Conservation (phyloP, 1,140 invertebrate genomes). For the Portunus trituberculatus region DNA sequence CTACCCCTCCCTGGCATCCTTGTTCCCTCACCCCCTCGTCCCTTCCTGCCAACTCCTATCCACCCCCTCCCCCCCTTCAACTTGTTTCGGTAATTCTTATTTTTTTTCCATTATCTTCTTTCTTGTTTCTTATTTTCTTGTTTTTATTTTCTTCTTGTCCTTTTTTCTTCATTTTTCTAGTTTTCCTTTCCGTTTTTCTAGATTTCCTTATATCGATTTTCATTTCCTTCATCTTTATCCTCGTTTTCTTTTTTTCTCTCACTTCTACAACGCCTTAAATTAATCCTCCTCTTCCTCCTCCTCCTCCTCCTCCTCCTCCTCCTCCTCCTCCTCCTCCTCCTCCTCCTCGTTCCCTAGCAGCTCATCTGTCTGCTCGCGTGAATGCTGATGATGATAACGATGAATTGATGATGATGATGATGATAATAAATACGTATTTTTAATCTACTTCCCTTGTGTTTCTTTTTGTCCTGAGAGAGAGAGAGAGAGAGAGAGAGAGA, state of each 20-base stretch:
- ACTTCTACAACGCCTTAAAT: not conserved
- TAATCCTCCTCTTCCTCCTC: no score
- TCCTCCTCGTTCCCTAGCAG: not conserved
- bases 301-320: no score
- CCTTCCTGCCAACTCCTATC: no score
- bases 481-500: no score
- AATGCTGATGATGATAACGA: not conserved
- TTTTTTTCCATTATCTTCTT: no score
- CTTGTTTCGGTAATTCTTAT: no score
- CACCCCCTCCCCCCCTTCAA: not conserved
- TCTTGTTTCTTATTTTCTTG: no score
- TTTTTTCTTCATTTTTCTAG: not conserved
- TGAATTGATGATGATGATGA: constrained; percentile 8
- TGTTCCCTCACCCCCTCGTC: no score
- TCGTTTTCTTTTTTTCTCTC: not conserved
- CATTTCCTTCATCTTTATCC: no score
- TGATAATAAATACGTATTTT: constrained; percentile 17
- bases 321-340: constrained; percentile 5
- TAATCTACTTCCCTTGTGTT: not conserved
- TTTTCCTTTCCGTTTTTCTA: no score
- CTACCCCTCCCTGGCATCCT: not conserved
- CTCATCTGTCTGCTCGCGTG: not conserved
- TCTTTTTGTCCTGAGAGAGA: not conserved
- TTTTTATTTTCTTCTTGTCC: not conserved
- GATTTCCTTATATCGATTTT: no score